These are phyloP conservation scores for Eudemis profundana DNA, from an alignment of 2,888 invertebrate species.

Conservation along the genomic window DNA sequence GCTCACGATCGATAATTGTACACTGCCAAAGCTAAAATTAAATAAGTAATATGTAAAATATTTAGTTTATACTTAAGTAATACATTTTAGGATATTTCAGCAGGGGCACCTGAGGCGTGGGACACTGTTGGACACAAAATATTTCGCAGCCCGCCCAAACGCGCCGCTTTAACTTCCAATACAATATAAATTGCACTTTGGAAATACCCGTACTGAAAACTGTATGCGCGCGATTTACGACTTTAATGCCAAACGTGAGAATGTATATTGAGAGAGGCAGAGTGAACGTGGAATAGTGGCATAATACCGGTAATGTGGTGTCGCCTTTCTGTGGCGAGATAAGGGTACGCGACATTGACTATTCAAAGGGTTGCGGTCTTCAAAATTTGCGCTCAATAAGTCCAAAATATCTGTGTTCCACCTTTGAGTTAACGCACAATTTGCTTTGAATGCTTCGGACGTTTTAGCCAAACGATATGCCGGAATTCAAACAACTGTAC, in stretches of 20 bases:
- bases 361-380: slow-evolving; percentile 85
- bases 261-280: slow-evolving; percentile 60
- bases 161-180: slow-evolving; percentile 79
- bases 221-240: slow-evolving; percentile 67
- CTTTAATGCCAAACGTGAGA: slow-evolving; percentile 66
- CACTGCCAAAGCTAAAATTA: too few species aligned
- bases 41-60: too few species aligned
- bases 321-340: slow-evolving; percentile 84
- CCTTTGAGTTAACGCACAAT: slow-evolving; percentile 66
- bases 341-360: slow-evolving; percentile 85
- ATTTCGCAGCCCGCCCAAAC: slow-evolving; percentile 75
- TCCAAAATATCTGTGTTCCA: slow-evolving; percentile 74
- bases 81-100: slow-evolving; percentile 49
- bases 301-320: slow-evolving; percentile 85
- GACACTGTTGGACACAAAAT: slow-evolving; percentile 76
- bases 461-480: slow-evolving; percentile 53
- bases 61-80: too few species aligned
- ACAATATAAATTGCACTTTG: slow-evolving; percentile 85
- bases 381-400: slow-evolving; percentile 85
- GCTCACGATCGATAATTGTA: too few species aligned
- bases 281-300: slow-evolving; percentile 61
- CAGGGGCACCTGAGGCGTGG: slow-evolving; percentile 64
- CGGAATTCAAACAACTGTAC: slow-evolving; percentile 9
- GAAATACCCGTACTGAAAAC: slow-evolving; percentile 76
- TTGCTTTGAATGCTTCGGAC: slow-evolving; percentile 54